A percentile compares a stretch with the other conserved stretches of the same genome.
phyloP scores from a whole-genome alignment of 2,113 vertebrate species.

The Mastomys natalensis region DNA sequence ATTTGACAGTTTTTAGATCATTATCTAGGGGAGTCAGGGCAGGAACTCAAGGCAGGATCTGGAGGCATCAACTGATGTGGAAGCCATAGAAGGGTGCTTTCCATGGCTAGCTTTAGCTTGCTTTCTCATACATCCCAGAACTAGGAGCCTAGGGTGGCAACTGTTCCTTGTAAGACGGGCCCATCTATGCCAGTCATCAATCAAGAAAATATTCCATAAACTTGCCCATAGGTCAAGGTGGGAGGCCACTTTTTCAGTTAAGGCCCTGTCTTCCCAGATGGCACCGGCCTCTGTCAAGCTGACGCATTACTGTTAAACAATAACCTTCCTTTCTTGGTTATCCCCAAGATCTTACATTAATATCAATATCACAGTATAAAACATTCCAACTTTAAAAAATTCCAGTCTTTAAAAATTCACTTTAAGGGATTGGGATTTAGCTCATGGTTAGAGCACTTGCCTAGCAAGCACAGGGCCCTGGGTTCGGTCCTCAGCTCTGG shows the following conservation, averaged over 20 bases:
- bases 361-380: not conserved
- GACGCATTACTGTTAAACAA: not conserved
- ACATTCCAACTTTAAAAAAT: not conserved
- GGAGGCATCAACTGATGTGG: not conserved
- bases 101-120: not conserved
- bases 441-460: too few relatives aligned
- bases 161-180: not conserved
- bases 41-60: not conserved
- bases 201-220: not conserved
- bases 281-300: not conserved
- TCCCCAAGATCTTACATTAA: not conserved
- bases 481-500: too few relatives aligned
- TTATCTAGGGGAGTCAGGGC: not conserved
- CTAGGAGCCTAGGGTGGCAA: not conserved
- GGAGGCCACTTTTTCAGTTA: not conserved
- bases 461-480: too few relatives aligned
- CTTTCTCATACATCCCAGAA: not conserved
- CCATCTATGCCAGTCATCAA: not conserved
- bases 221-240: not conserved
- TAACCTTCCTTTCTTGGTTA: not conserved
- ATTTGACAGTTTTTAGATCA: not conserved
- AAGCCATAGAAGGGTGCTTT: not conserved
- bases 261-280: not conserved
- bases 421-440: too few relatives aligned
- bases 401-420: not conserved